Evolutionary conservation across 2,888 invertebrate genomes (phyloP), one percentile per base, ranked within the genome.

Genomic region (Catocala sponsa): DNA sequence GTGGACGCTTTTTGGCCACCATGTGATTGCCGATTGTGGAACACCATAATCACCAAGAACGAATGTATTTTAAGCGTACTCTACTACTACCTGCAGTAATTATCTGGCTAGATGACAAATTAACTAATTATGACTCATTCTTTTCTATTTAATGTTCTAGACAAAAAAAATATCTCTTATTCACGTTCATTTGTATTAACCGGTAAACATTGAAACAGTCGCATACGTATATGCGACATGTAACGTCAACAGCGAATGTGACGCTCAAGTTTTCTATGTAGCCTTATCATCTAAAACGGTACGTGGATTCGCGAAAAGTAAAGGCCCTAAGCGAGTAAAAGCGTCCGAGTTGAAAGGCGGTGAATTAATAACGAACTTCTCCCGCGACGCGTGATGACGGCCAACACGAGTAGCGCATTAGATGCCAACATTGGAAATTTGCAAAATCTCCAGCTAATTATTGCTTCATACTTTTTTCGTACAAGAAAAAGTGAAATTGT

Each of bases 341-440:
- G 83, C 85, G 81, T 84, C 85, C 72, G 75, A 91, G 88, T 88
- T 86, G 87, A 89, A 84, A 89, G 84, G 85, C 85, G 84, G 84
- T 94, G 93, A 94, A 94, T 94, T 91, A 92, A 91, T 92, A 94
- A 93, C 86, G 90, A 92, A 91, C 87, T 92, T 90, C 90, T 87
- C 88, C 90, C 90, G 91, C 92, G 92, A 92, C 91, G 90, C 92
- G 89, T 91, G 92, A 90, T 93, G 94, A 94, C 94, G 92, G 92
- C 91, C 90, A 86, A 94, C 94, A 94, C 88, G 93, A 90, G 92
- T 94, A 91, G 88, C 91, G 94, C 94, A 94, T 94, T 94, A 94
- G 91, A 89, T 84, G 85, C 82, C 80, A 87, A 87, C 85, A 83
- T 81, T 76, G 79, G 83, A 89, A 84, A 86, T 86, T 87, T 83